These are phyloP conservation scores for Carpatolechia fugitivella DNA, from an alignment of 2,888 invertebrate genomes.

Conservation along the genomic window DNA sequence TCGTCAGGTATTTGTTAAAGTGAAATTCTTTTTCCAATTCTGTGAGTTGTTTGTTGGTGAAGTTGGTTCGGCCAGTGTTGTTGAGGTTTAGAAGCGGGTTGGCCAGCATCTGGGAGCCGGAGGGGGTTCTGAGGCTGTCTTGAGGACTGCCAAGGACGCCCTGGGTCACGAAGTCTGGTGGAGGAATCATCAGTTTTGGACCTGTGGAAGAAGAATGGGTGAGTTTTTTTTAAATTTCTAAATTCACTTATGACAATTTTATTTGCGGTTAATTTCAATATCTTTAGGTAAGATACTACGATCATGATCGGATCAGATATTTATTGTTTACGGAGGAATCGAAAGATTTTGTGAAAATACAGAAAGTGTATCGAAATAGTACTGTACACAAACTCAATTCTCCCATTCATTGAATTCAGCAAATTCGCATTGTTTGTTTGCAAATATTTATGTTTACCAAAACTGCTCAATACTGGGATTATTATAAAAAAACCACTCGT, in stretches of 20 bases:
- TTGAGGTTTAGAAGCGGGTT: slow-evolving; percentile 79
- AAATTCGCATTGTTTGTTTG: slow-evolving; percentile 1
- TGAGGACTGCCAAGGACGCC: slow-evolving; percentile 72
- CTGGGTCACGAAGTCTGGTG: slow-evolving; percentile 70
- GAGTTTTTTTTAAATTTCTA: neutral
- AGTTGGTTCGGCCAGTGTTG: slow-evolving; percentile 97
- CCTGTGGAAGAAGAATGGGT: slow-evolving; percentile 63
- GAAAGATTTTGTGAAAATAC: no score
- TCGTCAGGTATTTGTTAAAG: slow-evolving; percentile 98
- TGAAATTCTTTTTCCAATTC: slow-evolving; percentile 99
- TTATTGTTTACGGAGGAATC: no score
- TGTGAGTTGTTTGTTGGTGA: slow-evolving; percentile 99
- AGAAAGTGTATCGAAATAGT: no score
- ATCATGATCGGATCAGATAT: no score
- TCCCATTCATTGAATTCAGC: no score
- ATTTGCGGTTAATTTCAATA: no score
- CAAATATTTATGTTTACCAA: slow-evolving; percentile 45
- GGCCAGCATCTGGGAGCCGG: slow-evolving; percentile 67
- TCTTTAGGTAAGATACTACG: no score
- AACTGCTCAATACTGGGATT: slow-evolving; percentile 42
- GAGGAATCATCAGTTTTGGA: slow-evolving; percentile 82
- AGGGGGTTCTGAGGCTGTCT: slow-evolving; percentile 70
- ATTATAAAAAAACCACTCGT: slow-evolving; percentile 40
- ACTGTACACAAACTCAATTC: no score
- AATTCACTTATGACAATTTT: no score